Evolutionary conservation across 1,140 invertebrate species (phyloP), one percentile per base, ranked within the genome.

Genomic region (Drosophila rufa): DNA sequence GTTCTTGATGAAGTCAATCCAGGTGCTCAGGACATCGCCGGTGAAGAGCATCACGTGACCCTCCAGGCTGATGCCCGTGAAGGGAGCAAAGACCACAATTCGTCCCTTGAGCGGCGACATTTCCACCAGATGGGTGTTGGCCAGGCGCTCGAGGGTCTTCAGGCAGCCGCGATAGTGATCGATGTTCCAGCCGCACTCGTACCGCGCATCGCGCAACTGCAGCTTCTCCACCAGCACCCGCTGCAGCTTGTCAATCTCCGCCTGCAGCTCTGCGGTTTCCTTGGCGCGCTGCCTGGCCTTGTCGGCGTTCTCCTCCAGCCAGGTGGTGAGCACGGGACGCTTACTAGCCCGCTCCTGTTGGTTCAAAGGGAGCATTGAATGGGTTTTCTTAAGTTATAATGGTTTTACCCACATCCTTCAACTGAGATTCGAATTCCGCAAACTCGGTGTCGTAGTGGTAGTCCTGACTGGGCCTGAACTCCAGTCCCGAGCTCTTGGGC

Each of bases 101-200:
- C 96, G 85, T 94, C 95, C 95, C 93, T 94, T 95, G 22, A 97
- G 93, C 66, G 95, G 93, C n/a, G 92, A 62, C 95, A 97, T 95
- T 61, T 94, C 93, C 48, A 95, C 94, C 0, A 95, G 93, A 93
- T 97, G 96, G 77, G 97, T 96, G 55, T 94, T 93, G 2, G 95
- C 94, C 17, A 98, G 93, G 4, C 95, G 94, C 58, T 95, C 94
- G 47, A 97, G 95, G 79, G 96, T 97, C 84, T 96, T 95, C 2
- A 98, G 93, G 83, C 96, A 97, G 17, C 97, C 97, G 75, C 97
- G 94, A 82, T 97, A 97, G 90, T 98, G 97, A 69, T 96, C 95
- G 25, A 96, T 95, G 86, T 98, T 97, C 97, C 97, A 98, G 14
- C 97, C 97, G 92, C 96, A 97, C 71, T 98, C 96, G 94, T 96